Evolutionary conservation across 37 sponge, comb jelly and placozoan genomes (phyloP).

Genomic region (Aplysina aerophoba): DNA sequence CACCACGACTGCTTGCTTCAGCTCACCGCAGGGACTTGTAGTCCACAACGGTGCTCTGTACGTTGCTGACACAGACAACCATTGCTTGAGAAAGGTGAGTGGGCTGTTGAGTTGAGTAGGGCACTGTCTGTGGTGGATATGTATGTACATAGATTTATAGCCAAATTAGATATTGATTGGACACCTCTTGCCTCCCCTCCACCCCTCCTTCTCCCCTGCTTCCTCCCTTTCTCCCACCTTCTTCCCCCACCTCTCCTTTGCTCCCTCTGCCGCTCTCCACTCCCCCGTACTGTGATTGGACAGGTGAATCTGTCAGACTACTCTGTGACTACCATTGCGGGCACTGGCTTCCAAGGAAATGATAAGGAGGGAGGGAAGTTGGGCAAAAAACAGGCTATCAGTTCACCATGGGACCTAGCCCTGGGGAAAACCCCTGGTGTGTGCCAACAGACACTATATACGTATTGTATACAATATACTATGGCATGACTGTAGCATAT

Average conservation of each 20-base stretch:
- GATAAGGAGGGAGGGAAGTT: slow-evolving; percentile 85
- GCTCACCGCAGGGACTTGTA: slow-evolving; percentile 78
- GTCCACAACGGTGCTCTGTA: slow-evolving; percentile 46
- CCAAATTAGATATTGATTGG: no score
- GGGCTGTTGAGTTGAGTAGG: no score
- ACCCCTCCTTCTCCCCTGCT: neutral
- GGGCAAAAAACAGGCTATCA: slow-evolving; percentile 74
- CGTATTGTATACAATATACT: no score
- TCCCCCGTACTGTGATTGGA: neutral
- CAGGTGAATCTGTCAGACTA: slow-evolving; percentile 64
- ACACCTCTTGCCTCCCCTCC: neutral
- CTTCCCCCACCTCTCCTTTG: neutral
- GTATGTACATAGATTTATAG: no score
- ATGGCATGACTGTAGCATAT: no score
- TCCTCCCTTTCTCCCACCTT: neutral
- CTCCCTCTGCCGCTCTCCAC: neutral
- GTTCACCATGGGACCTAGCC: slow-evolving; percentile 91
- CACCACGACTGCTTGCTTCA: slow-evolving; percentile 50
- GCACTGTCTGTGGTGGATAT: no score
- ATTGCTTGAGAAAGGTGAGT: slow-evolving; percentile 70
- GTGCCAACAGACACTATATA: no score
- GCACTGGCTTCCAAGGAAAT: slow-evolving; percentile 86
- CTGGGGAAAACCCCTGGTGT: slow-evolving; percentile 51
- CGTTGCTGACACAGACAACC: slow-evolving; percentile 90
- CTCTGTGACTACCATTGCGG: slow-evolving; percentile 68